A percentile compares a stretch with the other conserved stretches of the same genome.
Conservation (phyloP, 2,888 invertebrate genomes). For the Molanna angustata region DNA sequence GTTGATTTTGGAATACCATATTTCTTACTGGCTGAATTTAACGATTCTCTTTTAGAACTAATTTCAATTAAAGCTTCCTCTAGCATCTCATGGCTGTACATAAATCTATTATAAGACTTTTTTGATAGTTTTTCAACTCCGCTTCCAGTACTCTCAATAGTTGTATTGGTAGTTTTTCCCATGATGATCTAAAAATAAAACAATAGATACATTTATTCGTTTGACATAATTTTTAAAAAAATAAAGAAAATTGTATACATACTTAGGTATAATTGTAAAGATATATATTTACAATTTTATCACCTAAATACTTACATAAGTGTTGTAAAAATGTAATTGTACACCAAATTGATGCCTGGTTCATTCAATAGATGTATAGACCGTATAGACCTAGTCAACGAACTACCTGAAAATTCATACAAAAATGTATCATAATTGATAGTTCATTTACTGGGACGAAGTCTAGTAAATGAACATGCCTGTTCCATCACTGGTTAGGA, state of each 20-base stretch:
- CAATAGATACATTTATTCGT: not conserved
- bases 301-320: too few relatives aligned
- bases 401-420: not conserved
- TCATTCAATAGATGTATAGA: conserved; percentile 6
- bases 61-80: not conserved
- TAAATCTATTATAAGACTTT: not conserved
- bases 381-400: not conserved
- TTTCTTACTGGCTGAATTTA: conserved; percentile 10
- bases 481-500: not conserved
- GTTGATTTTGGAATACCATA: conserved; percentile 27
- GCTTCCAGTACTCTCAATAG: not conserved
- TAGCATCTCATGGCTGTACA: too few relatives aligned
- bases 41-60: not conserved
- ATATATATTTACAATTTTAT: too few relatives aligned
- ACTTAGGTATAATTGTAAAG: too few relatives aligned
- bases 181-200: not conserved
- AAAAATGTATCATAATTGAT: conserved; percentile 1
- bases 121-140: not conserved
- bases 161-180: not conserved
- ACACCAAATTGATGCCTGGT: conserved; percentile 5
- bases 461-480: conserved; percentile 1
- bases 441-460: conserved; percentile 4
- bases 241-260: too few relatives aligned
- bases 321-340: too few relatives aligned
- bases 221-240: too few relatives aligned